phyloP scores from a whole-genome alignment of 1,140 invertebrate genomes.

The Neuroterus valhalla region DNA sequence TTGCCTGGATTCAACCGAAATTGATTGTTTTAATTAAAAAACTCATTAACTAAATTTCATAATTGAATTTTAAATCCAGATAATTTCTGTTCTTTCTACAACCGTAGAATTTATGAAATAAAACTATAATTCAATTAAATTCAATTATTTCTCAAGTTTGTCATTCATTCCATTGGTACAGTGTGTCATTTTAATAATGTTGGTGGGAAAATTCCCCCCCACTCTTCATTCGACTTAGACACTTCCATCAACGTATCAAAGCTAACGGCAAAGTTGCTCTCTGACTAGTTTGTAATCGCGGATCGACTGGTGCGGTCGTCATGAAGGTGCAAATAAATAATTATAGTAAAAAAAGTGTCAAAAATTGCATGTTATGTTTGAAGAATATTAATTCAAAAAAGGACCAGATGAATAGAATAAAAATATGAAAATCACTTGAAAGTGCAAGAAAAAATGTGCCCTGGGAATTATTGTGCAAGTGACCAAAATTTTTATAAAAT shows the following conservation, averaged over 20 bases:
- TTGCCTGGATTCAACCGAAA: too few species aligned
- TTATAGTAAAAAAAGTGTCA: neutral
- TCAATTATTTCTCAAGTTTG: neutral
- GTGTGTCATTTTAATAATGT: slow-evolving; percentile 10
- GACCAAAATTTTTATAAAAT: neutral
- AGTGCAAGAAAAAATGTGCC: neutral
- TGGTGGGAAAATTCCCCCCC: slow-evolving; percentile 41
- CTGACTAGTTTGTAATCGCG: slow-evolving; percentile 54
- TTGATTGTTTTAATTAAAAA: too few species aligned
- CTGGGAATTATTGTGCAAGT: neutral
- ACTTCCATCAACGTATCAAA: slow-evolving; percentile 73
- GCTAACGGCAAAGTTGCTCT: slow-evolving; percentile 46
- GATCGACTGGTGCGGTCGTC: slow-evolving; percentile 50
- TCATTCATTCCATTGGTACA: neutral
- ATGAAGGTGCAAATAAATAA: slow-evolving; percentile 36
- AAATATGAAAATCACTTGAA: too few species aligned
- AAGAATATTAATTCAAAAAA: too few species aligned
- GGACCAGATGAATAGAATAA: too few species aligned
- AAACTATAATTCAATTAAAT: neutral
- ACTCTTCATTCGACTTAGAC: slow-evolving; percentile 66
- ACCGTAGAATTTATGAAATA: too few species aligned
- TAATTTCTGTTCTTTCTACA: too few species aligned
- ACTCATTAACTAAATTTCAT: too few species aligned
- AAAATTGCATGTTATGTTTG: neutral
- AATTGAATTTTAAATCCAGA: too few species aligned